phyloP scores from a whole-genome alignment of 2,113 vertebrate genomes.

The Prolemur simus region DNA sequence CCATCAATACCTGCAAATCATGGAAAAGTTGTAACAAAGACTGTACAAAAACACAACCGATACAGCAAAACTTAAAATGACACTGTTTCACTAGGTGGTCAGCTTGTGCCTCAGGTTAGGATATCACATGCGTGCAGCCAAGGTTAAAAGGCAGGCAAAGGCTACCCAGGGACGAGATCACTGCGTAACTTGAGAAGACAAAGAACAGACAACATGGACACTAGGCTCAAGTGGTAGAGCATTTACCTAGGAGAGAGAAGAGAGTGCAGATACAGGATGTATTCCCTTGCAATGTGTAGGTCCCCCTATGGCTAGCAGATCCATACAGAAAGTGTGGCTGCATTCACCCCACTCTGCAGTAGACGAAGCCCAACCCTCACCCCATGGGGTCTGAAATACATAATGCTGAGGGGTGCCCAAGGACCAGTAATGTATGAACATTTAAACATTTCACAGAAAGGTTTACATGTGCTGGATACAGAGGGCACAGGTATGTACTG shows the following conservation, averaged over 20 bases:
- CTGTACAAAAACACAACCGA: not conserved
- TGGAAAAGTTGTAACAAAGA: not conserved
- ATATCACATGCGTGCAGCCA: not conserved
- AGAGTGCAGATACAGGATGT: not conserved
- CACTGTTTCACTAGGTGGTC: not conserved
- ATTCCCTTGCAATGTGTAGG: not conserved
- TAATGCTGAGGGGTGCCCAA: not conserved
- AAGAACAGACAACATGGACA: not conserved
- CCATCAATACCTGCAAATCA: not conserved
- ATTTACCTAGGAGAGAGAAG: not conserved
- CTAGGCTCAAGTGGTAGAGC: not conserved
- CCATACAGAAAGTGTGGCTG: not conserved
- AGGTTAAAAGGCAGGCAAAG: not conserved
- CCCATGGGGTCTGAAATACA: not conserved
- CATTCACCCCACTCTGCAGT: not conserved
- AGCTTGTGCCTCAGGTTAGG: not conserved
- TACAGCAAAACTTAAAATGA: not conserved
- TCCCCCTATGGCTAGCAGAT: not conserved
- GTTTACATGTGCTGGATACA: not conserved
- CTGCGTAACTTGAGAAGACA: not conserved
- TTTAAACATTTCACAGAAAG: not conserved
- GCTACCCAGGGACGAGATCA: not conserved
- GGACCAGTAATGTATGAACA: not conserved
- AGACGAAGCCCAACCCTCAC: too few relatives aligned
- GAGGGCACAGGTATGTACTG: not conserved